Base-by-base conservation (phyloP, 2,888 invertebrate genomes). In the Peribatodes rhomboidaria region DNA sequence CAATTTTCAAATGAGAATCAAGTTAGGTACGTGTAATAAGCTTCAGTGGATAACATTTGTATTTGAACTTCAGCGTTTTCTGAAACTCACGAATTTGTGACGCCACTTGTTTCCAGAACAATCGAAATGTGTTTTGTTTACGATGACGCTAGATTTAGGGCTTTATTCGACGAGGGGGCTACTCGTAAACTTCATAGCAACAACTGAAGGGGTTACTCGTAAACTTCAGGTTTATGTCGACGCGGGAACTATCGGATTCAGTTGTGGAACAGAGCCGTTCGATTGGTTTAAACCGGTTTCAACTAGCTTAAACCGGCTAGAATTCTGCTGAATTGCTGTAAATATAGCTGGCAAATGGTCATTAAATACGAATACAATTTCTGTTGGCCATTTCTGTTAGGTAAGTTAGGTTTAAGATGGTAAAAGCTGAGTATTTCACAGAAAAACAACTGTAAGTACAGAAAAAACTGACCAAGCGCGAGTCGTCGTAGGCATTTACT, bases 151-250 rank as follows among this genome's bases (percentile, higher is more conserved):
- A 46, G 56, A 46, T 55, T 44, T 44, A 62, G 67, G 50, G 52
- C 42, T 50, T 16, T 39, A 56, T 27, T 33, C 20, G 35, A 41
- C 44, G 35, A 27, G 49, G 54, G 55, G 37, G 61, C 50, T 57
- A 55, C 58, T 63, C 57, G 58, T 58, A 60, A 60, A 65, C 59
- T 67, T 62, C 50, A 60, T 55, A 64, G 54, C 63, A 68, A 60
- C 60, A 64, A 65, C 57, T 65, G 46, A 41, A 49, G 49, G 61
- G 67, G 61, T 54, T 55, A 59, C 41, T 42, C 60, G 65, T 69
- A 72, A 70, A 68, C 55, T 72, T 68, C 47, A 65, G 70, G 70
- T 71, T 71, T 70, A 71, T 69, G 71, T 52, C 37, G 57, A 52
- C 47, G 56, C 27, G 56, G 54, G 52, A 57, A 53, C 46, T 57